These are phyloP conservation scores for Thamnophis sirtalis DNA, from an alignment of 2,113 vertebrate genomes.

Conservation along the genomic window DNA sequence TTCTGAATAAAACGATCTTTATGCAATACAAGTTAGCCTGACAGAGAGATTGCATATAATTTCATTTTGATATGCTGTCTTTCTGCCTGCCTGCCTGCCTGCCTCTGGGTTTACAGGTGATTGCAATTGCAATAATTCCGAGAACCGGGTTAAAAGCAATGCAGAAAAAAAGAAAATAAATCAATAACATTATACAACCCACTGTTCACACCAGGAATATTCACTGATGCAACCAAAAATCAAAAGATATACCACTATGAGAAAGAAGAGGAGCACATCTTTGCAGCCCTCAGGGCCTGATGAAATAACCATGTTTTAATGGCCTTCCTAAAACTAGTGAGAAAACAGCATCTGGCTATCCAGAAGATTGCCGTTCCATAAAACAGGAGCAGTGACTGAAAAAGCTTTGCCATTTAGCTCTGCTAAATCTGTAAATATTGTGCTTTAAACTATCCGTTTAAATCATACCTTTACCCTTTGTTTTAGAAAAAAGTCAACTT, in stretches of 20 bases:
- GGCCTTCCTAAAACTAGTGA: not conserved
- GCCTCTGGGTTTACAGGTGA: not conserved
- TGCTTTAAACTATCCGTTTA: not conserved
- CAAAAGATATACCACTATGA: not conserved
- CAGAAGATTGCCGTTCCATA: not conserved
- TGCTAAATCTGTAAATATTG: not conserved
- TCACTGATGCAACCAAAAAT: not conserved
- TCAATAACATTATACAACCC: not conserved
- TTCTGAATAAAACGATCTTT: not conserved
- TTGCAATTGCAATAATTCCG: not conserved
- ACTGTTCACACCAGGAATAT: not conserved
- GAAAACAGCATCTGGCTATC: not conserved
- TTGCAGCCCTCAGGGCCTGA: not conserved
- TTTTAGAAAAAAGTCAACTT: not conserved
- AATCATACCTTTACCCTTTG: not conserved
- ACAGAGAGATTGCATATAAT: not conserved
- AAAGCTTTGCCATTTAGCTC: not conserved
- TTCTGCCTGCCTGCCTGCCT: not conserved
- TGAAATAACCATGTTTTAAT: not conserved
- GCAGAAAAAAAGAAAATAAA: not conserved
- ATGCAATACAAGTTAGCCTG: not conserved
- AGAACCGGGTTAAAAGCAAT: not conserved
- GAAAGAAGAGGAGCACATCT: not conserved
- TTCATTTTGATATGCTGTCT: not conserved
- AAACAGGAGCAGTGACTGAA: not conserved